Evolutionary conservation across 1,140 invertebrate species (phyloP), one percentile per base, ranked within the genome.

Genomic region (Brachionus calyciflorus): DNA sequence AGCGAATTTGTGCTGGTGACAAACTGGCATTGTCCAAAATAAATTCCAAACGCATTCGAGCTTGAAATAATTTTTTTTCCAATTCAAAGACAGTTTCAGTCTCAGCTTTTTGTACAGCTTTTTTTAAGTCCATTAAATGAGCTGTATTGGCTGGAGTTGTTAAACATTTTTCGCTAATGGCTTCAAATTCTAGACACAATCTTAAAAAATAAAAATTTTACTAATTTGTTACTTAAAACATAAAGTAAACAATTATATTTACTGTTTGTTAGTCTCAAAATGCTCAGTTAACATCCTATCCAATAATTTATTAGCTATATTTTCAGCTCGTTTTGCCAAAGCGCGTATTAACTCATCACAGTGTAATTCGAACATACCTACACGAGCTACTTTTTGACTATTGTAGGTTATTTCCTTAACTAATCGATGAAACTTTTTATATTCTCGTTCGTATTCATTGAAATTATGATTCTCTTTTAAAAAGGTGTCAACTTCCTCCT

Each of bases 291-390:
- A 89, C 89, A 95, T 91, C 81, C 88, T 88, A 14, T 87, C 83
- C 0, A 95, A 81, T 10, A 96, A 81, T 79, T 89, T 88, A 40
- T 89, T 88, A 78, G 90, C 89, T 14, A 94, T 83, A 44, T 85
- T 85, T n/a, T 89, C 87, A 0, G 92, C 91, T 44, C 89, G 84
- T 24, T 87, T 85, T 1, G 90, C 87, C 53, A 96, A 85, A 3
- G 89, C 87, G 12, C 87, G 85, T 26, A 96, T 91, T n/a, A 96
- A 85, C 75, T 91, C 90, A 48, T 88, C 88, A 76, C 92, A 88
- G 81, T 92, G 89, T 79, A 97, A 89, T 80, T 92, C 90, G 83
- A 93, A 96, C 82, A 94, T 90, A 24, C 92, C 92, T 76, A 92
- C 89, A 19, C 89, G 88, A 30, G 91, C 87, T 0, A 83, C 79